phyloP scores from a whole-genome alignment of 2,797 vertebrate genomes.

The Poecile montanus region DNA sequence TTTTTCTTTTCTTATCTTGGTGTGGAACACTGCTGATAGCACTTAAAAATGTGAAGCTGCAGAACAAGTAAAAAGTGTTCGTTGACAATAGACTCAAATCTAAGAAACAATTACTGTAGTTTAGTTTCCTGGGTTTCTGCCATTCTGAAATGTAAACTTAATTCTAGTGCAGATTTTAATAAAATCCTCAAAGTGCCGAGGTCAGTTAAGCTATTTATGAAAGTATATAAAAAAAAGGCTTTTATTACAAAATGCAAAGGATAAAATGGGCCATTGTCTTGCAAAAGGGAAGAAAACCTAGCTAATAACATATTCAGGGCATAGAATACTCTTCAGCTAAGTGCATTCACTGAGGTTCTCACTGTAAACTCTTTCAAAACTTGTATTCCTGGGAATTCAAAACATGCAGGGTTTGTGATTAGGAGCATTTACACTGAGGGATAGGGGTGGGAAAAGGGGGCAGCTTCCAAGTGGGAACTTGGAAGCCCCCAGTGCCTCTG shows the following conservation, averaged over 20 bases:
- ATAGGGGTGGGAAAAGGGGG: fast-evolving
- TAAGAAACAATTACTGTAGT: neutral
- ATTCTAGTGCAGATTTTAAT: neutral
- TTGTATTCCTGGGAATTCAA: neutral
- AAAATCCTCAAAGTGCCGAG: neutral
- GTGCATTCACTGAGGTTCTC: neutral
- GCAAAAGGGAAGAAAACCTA: neutral
- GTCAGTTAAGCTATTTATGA: neutral
- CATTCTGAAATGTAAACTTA: neutral
- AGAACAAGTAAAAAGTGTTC: neutral
- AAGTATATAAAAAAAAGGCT: neutral
- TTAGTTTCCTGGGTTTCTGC: neutral
- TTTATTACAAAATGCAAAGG: neutral
- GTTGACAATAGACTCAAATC: neutral
- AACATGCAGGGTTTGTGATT: too few species aligned
- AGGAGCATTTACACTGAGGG: neutral
- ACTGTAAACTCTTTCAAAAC: neutral
- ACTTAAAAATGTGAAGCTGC: neutral
- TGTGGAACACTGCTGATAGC: conserved; percentile 25
- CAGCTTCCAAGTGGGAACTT: neutral
- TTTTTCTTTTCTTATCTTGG: conserved; percentile 25
- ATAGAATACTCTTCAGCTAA: neutral
- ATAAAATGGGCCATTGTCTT: neutral
- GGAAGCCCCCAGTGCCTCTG: fast-evolving
- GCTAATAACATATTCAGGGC: neutral